phyloP scores from a whole-genome alignment of 2,797 vertebrate species.

The Chromobotia macracanthus region DNA sequence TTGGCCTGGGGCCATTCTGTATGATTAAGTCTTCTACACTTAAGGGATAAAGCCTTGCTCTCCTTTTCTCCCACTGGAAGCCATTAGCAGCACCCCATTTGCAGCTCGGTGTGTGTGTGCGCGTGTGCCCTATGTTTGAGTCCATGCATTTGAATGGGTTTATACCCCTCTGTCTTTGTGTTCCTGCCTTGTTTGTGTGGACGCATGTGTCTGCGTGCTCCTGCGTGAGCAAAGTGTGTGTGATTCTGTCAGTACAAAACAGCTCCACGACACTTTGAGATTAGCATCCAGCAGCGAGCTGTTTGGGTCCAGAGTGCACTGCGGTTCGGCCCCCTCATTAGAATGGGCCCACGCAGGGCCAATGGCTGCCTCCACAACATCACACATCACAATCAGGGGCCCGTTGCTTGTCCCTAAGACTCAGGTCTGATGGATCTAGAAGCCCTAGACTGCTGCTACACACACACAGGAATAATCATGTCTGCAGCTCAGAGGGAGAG shows the following conservation, averaged over 20 bases:
- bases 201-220: conserved; percentile 29
- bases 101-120: conserved; percentile 51
- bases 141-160: conserved; percentile 60
- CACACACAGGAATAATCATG: conserved; percentile 43
- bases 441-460: conserved; percentile 32
- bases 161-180: conserved; percentile 54
- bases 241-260: conserved; percentile 54
- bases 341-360: conserved; percentile 42
- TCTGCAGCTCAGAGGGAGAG: conserved; percentile 28
- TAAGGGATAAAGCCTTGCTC: conserved; percentile 68
- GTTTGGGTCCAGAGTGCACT: conserved; percentile 40
- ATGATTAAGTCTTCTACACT: conserved; percentile 70
- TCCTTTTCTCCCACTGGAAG: conserved; percentile 67
- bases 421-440: conserved; percentile 19
- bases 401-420: conserved; percentile 10
- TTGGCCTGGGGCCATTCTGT: conserved; percentile 66
- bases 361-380: conserved; percentile 30
- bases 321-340: conserved; percentile 47
- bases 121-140: conserved; percentile 44
- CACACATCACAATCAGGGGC: conserved; percentile 23
- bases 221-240: conserved; percentile 34
- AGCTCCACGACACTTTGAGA: conserved; percentile 39
- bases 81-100: conserved; percentile 66
- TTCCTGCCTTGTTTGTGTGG: conserved; percentile 43
- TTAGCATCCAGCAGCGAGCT: conserved; percentile 41